A percentile compares a stretch with the other conserved stretches of the same genome.
These are phyloP conservation scores for Lethocerus indicus DNA, from an alignment of 1,140 invertebrate genomes.

Conservation along the genomic window DNA sequence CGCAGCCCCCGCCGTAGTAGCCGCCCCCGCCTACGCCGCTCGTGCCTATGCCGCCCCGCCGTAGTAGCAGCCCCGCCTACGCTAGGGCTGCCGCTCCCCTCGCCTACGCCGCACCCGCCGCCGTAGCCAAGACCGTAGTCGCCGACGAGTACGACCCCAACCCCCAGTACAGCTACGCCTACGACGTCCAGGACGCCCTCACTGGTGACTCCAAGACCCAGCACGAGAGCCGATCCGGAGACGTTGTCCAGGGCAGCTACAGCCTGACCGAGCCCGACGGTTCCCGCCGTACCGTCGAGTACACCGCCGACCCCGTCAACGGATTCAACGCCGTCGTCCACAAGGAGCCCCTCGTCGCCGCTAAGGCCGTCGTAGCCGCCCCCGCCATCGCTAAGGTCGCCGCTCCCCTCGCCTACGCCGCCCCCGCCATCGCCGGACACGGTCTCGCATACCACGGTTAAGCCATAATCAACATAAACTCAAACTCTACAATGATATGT, in stretches of 20 bases:
- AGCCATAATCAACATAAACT: too few species aligned
- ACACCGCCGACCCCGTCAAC: slow-evolving; percentile 30
- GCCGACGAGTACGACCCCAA: not conserved
- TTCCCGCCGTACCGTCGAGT: slow-evolving; percentile 27
- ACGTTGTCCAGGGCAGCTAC: slow-evolving; percentile 30
- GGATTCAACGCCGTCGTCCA: slow-evolving; percentile 31
- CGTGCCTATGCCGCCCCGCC: too few species aligned
- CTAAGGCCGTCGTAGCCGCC: slow-evolving; percentile 32
- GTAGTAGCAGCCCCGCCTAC: slow-evolving; percentile 20
- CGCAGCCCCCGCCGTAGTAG: too few species aligned
- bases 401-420: slow-evolving; percentile 24
- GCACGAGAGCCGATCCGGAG: slow-evolving; percentile 28
- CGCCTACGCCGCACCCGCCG: too few species aligned
- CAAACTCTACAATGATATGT: too few species aligned
- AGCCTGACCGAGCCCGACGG: slow-evolving; percentile 27
- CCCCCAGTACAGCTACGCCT: slow-evolving; percentile 23
- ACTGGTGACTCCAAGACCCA: slow-evolving; percentile 32
- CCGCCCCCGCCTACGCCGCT: too few species aligned
- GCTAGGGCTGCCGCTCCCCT: slow-evolving; percentile 24
- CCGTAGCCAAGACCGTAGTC: slow-evolving; percentile 17
- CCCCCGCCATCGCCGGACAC: slow-evolving; percentile 26
- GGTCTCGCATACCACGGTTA: too few species aligned
- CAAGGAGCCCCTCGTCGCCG: slow-evolving; percentile 11
- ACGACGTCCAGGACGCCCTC: slow-evolving; percentile 28
- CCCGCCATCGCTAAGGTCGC: slow-evolving; percentile 45